Base-by-base conservation (phyloP, 2,888 invertebrate species). In the Cremastinae sp. region DNA sequence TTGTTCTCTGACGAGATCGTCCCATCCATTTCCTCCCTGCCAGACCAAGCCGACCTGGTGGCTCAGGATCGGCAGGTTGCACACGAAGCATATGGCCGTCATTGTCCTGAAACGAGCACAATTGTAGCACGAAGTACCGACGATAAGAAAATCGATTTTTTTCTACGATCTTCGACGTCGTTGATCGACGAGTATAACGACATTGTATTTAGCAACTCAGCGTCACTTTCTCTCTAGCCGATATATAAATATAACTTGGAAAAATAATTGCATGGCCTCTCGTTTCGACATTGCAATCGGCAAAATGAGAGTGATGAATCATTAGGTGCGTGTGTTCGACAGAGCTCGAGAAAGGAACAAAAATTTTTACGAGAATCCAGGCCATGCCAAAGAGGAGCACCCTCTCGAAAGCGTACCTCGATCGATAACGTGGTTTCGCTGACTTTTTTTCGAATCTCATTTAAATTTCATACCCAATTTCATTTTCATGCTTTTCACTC, bases 21-120 rank as follows among this genome's bases (percentile, higher is more conserved):
- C 97, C 96, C 97, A 97, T 84, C 97, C 97, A 90, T 97, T 97
- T 89, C 96, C 96, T 62, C 97, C 97, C 87, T 96, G 96, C 97
- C 97, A 97, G 89, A 96, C 95, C 90, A 97, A 91, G 58, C 96
- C 97, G 87, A 97, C 96, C 93, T 97, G 97, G 91, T 97, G 97
- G 81, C 96, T 96, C 90, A 97, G 93, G 90, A 97, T 97, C 85
- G 97, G 97, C 88, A 97, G 93, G 91, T 97, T 97, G 95, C 97
- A 97, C 86, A 97, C 97, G 92, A 97, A 97, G 92, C 97, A 97
- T 92, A 96, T 95, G 90, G 96, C 95, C 88, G 96, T 95, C 96
- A 96, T 96, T 90, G 95, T 96, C 94, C 96, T 96, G 94, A 41
- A 80, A 80, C 54, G 51, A 74, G 49, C 59, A 61, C 59, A n/a